Base-by-base conservation (phyloP, 2,797 vertebrate genomes). In the Telmatherina bonti region DNA sequence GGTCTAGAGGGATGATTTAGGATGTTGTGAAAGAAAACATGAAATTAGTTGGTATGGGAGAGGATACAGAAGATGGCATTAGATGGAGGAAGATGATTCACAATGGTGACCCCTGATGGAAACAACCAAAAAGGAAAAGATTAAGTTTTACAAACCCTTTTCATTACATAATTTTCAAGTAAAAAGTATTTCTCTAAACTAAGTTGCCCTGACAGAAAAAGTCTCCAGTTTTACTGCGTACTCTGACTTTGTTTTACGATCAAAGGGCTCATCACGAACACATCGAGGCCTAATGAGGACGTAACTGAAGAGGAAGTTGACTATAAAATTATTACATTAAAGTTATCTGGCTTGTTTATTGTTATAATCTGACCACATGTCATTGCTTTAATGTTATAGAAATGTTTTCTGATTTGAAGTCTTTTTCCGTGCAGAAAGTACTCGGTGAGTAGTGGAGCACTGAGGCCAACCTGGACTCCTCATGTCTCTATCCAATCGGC, bases 381-480 rank as follows among this genome's bases (percentile, higher is more conserved):
- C 11, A 26, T 13, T 11, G 3, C 13, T 26, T 49, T 6, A 4
- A 4, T 20, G 45, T 8, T 45, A n/a, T 45, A 47, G 26, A 54
- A 54, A 18, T 9, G 7, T 2, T 30, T 29, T 54, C 13, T 22
- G 12, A 18, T 54, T 29, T 54, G 16, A 30, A 7, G 49, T 51
- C 5, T 43, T 12, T 1, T 15, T 72, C 26, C 52, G 22, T 59
- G 30, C 61, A 90, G 87, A 78, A 78, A 68, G 63, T 79, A 71
- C 76, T 22, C 22, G 0, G 80, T 88, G 72, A 89, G 85, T 71
- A 89, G 84, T 45, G 1, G 58, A 24, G 75, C 70, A 16, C 62
- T 86, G 60, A 82, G 47, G 30, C 84, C 78, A 1, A 79, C 82
- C 31, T 84, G 80, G 84, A 74, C 7, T 15, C 67, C 79, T 1